Evolutionary conservation across 2,113 vertebrate genomes (phyloP), one percentile per base, ranked within the genome.

Genomic region (Rhinolophus sinicus): DNA sequence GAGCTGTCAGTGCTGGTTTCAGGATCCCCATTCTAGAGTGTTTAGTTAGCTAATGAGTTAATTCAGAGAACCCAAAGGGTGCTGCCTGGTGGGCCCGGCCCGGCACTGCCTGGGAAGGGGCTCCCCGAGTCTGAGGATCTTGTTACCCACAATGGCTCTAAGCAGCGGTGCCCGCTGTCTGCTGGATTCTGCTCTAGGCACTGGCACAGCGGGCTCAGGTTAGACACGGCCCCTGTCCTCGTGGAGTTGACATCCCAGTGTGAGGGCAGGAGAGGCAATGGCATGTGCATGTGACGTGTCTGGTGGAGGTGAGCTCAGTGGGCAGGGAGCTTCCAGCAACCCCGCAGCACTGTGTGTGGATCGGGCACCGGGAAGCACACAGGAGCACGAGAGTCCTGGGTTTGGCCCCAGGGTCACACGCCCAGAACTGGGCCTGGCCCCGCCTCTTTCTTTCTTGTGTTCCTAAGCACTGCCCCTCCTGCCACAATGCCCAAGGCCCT

Each of bases 241-340:
- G 0, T 2, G 13, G 62, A 0, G 33, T 1, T 24, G 13, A 19
- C 33, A 19, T 47, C 26, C 30, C 8, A 21, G 26, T 9, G 18
- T 26, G 60, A 21, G 35, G 18, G 6, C 14, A 22, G 52, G 21
- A 47, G 75, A 64, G 76, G 67, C 2, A 2, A 1, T 26, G 10
- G 19, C 44, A 38, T 0, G 3, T 3, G 6, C 10, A 3, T 1
- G 16, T 30, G 62, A 22, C 6, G 0, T 0, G 5, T 4, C 16
- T 0, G 35, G 28, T 0, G 21, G 44, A n/a, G 64, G 62, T 22
- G 44, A 24, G 47, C n/a, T 0, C 18, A 0, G 22, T 2, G 40
- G 30, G 56, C 2, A 35, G 83, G 50, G 64, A 38, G 40, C 40
- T 44, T 81, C 56, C 30, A 7, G 52, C 35, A n/a, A 16, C 16